These are phyloP conservation scores for Delichon dasypus DNA, from an alignment of 2,797 vertebrate species.

Conservation along the genomic window DNA sequence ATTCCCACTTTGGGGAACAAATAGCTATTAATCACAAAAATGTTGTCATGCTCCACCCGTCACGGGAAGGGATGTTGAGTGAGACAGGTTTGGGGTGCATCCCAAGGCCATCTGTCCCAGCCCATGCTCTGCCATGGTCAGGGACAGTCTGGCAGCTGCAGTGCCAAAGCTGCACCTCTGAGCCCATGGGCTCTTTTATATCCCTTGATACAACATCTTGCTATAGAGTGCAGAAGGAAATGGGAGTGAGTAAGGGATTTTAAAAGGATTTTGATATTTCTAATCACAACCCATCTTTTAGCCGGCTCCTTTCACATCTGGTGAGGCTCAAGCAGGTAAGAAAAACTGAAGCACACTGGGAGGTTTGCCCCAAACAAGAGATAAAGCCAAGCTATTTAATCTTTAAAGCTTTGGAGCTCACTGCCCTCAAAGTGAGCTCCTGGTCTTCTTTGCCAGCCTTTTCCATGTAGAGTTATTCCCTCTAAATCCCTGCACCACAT, in stretches of 20 bases:
- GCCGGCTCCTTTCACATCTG: background rate
- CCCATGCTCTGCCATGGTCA: background rate
- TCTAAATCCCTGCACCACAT: background rate
- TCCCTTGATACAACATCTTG: background rate
- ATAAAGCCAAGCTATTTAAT: background rate
- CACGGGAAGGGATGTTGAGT: background rate
- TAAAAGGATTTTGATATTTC: background rate
- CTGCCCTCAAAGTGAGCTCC: background rate
- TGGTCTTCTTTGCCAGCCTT: background rate
- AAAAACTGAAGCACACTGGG: background rate
- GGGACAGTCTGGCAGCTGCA: background rate
- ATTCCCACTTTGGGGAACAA: background rate
- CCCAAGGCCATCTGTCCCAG: background rate
- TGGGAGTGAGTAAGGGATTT: background rate
- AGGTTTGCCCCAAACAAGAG: background rate
- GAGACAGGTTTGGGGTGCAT: background rate
- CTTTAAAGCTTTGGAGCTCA: background rate
- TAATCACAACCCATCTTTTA: background rate
- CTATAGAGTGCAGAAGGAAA: background rate
- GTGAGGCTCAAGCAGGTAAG: background rate
- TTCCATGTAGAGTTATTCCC: background rate
- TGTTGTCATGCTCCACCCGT: fast-evolving
- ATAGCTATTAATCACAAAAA: background rate
- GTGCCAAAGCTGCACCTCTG: background rate
- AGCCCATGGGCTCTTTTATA: background rate